A percentile compares a stretch with the other conserved stretches of the same genome.
Evolutionary conservation across 2,888 invertebrate genomes (phyloP).

Genomic region (Dryadula phaetusa): DNA sequence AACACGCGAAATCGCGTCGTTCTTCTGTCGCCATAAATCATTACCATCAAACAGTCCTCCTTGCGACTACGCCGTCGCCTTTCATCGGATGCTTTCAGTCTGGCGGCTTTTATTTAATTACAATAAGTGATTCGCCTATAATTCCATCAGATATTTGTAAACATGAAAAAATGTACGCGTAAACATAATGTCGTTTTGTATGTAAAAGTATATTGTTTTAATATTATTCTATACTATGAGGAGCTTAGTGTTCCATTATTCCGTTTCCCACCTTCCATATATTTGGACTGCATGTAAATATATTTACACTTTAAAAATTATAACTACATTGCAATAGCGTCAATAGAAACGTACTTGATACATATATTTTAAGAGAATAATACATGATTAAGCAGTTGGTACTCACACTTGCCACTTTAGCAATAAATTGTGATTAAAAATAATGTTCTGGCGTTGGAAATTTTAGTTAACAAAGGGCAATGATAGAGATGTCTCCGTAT

Average conservation of each 20-base stretch:
- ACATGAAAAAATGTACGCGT: slow-evolving; percentile 51
- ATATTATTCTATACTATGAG: too few relatives aligned
- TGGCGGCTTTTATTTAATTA: slow-evolving; percentile 81
- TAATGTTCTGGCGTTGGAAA: slow-evolving; percentile 64
- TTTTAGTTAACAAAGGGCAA: slow-evolving; percentile 66
- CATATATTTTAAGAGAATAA: neutral
- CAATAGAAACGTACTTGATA: neutral
- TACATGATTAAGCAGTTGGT: slow-evolving; percentile 13
- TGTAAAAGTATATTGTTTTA: neutral
- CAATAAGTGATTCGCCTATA: slow-evolving; percentile 81
- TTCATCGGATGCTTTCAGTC: slow-evolving; percentile 81
- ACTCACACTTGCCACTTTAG: slow-evolving; percentile 54
- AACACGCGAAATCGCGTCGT: slow-evolving; percentile 75
- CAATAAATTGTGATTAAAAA: slow-evolving; percentile 80
- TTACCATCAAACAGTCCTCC: slow-evolving; percentile 76
- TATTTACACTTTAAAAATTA: too few relatives aligned
- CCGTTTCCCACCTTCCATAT: neutral
- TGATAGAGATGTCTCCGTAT: slow-evolving; percentile 70
- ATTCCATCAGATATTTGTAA: slow-evolving; percentile 80
- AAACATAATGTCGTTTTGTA: neutral
- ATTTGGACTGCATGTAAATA: too few relatives aligned
- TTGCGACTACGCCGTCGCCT: slow-evolving; percentile 68
- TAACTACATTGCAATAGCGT: neutral
- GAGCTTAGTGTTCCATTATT: neutral
- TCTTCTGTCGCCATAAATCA: slow-evolving; percentile 80